Percentiles rank a stretch among this genome's conserved stretches.
phyloP scores from a whole-genome alignment of 2,113 vertebrate genomes.

The Lonchura striata region DNA sequence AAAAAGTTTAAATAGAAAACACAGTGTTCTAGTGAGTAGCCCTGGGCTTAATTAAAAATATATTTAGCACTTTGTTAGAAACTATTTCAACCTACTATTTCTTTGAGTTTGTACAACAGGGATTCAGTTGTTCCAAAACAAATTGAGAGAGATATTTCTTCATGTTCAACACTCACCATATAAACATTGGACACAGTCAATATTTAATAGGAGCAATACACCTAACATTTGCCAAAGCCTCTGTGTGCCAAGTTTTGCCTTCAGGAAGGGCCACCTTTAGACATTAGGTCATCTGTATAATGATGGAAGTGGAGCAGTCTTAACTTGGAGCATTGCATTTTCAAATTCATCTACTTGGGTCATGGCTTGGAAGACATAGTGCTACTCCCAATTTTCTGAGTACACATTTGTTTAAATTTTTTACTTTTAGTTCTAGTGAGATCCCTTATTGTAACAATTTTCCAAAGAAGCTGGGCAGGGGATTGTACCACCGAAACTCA shows the following conservation, averaged over 20 bases:
- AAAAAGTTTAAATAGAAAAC: neutral
- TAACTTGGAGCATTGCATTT: neutral
- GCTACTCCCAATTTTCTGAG: neutral
- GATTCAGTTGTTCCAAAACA: neutral
- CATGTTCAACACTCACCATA: neutral
- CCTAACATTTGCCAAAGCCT: neutral
- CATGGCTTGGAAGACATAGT: neutral
- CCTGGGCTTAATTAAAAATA: conserved; percentile 10
- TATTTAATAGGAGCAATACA: neutral
- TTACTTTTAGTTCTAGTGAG: neutral
- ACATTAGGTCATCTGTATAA: neutral
- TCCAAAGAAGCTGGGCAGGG: neutral
- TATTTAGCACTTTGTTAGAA: neutral
- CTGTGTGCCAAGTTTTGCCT: fast-evolving
- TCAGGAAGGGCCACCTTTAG: neutral
- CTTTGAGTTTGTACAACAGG: neutral
- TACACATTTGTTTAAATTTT: neutral
- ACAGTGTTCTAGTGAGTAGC: neutral
- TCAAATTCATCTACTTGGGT: neutral
- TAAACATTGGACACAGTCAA: neutral
- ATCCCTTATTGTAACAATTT: neutral
- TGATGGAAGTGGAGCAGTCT: neutral
- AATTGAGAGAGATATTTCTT: neutral
- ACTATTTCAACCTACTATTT: neutral
- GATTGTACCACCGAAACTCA: neutral